phyloP scores from a whole-genome alignment of 2,113 vertebrate genomes.

The Daphoenositta chrysoptera region DNA sequence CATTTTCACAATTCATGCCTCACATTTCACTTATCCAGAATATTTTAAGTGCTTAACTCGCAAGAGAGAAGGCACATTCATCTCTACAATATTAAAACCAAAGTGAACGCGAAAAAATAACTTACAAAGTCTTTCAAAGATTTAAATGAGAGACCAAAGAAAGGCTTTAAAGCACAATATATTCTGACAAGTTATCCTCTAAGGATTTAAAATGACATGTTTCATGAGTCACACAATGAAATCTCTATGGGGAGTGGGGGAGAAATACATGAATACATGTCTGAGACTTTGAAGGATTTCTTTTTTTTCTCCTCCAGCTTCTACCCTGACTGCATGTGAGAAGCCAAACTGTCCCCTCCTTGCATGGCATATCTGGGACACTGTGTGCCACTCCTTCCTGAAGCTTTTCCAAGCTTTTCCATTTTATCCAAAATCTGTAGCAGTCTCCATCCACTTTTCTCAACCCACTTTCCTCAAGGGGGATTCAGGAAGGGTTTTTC shows the following conservation, averaged over 20 bases:
- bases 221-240: conserved; percentile 27
- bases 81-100: background rate
- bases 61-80: background rate
- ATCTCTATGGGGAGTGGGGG: background rate
- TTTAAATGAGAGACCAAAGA: conserved; percentile 37
- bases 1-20: background rate
- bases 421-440: background rate
- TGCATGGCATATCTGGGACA: background rate
- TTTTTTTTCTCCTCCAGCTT: background rate
- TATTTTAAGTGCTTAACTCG: background rate
- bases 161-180: conserved; percentile 30
- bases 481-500: background rate
- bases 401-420: background rate
- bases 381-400: background rate
- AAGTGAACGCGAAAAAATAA: background rate
- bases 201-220: background rate
- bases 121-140: conserved; percentile 15
- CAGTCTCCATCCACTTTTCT: background rate
- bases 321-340: background rate
- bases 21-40: background rate
- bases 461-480: background rate
- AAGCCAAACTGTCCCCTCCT: background rate
- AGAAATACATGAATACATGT: background rate
- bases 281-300: background rate
- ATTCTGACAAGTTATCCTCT: background rate